A percentile compares a stretch with the other conserved stretches of the same genome.
These are phyloP conservation scores for Diploptera punctata DNA, from an alignment of 2,888 invertebrate genomes.

Conservation along the genomic window DNA sequence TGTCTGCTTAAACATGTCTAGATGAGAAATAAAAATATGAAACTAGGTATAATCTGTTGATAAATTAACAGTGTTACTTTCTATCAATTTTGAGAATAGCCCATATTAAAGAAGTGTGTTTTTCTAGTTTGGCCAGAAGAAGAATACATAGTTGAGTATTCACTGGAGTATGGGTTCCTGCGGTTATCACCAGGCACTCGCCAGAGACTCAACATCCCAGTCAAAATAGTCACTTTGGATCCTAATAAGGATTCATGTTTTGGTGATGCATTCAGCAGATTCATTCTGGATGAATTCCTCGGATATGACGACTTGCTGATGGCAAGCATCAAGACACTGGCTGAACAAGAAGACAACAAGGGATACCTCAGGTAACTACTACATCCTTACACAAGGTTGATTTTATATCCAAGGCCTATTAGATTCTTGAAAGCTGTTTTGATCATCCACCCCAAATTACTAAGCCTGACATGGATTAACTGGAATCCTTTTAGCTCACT, in stretches of 20 bases:
- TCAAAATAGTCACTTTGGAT: conserved; percentile 86
- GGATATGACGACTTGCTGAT: conserved; percentile 98
- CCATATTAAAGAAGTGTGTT: no score
- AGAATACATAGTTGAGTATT: conserved; percentile 97
- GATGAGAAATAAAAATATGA: no score
- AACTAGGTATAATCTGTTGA: no score
- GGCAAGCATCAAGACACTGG: conserved; percentile 94
- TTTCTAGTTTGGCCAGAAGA: conserved; percentile 74
- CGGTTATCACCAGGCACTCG: conserved; percentile 88
- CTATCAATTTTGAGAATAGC: no score
- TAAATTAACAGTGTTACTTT: no score
- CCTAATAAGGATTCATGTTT: conserved; percentile 90
- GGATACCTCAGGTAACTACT: conserved; percentile 82
- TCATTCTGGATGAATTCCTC: conserved; percentile 89
- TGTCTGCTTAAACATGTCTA: no score
- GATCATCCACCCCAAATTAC: no score
- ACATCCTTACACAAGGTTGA: no score
- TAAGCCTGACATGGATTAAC: no score
- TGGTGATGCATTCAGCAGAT: conserved; percentile 89
- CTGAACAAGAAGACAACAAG: conserved; percentile 96
- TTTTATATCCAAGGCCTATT: no score
- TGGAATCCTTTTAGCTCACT: no score
- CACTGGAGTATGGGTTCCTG: conserved; percentile 95
- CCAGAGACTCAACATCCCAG: conserved; percentile 88
- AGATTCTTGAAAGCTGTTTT: no score